A percentile compares a stretch with the other conserved stretches of the same genome.
Conservation (phyloP, 2,113 vertebrate genomes). For the Alaudala cheleensis region DNA sequence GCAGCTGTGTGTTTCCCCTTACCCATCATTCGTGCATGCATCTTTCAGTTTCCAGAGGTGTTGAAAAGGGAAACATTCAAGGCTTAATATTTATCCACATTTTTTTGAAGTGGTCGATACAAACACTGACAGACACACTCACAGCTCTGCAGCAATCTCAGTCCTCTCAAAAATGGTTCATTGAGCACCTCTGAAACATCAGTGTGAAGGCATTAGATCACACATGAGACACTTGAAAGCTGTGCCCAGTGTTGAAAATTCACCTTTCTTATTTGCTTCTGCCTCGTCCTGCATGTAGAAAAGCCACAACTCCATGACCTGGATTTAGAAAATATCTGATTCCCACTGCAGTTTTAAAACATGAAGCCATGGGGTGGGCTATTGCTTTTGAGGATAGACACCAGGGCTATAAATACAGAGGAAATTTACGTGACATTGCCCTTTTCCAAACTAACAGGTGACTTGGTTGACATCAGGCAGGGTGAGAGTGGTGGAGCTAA, state of each 20-base stretch:
- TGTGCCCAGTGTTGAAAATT: not conserved
- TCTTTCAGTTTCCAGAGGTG: not conserved
- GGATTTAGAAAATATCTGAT: not conserved
- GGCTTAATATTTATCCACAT: not conserved
- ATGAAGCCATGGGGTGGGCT: fast-evolving
- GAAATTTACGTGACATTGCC: not conserved
- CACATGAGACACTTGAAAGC: not conserved
- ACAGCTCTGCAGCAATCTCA: not conserved
- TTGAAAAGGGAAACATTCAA: not conserved
- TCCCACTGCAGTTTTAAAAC: not conserved
- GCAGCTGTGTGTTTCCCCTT: not conserved
- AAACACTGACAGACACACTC: not conserved
- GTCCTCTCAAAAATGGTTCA: not conserved
- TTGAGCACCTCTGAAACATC: not conserved
- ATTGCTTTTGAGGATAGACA: not conserved
- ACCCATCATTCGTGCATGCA: not conserved
- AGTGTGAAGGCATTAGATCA: not conserved
- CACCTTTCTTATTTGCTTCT: not conserved
- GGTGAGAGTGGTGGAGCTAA: not conserved
- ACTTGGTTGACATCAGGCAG: not conserved
- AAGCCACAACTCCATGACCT: not conserved
- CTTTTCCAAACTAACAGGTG: not conserved
- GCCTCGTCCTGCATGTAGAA: not conserved
- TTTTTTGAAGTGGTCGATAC: not conserved
- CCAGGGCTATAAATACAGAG: not conserved